Conservation (phyloP, 92 coral and sea anemone genomes). For the Umimayanthus kanabou region DNA sequence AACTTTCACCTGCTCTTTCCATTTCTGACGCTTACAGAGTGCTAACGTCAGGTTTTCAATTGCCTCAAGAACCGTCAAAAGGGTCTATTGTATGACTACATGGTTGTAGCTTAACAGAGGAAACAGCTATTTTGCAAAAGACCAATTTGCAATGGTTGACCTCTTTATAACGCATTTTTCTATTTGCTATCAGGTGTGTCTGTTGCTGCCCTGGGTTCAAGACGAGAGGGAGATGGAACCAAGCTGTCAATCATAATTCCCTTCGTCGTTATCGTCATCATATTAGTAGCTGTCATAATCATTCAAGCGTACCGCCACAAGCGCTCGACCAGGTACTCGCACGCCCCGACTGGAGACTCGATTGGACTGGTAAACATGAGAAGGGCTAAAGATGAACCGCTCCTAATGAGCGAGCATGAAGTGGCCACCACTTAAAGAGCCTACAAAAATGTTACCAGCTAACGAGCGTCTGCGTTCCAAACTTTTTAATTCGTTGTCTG, state of each 20-base stretch:
- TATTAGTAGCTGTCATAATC: neutral
- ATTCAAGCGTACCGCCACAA: neutral
- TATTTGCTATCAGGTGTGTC: neutral
- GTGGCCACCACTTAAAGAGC: neutral
- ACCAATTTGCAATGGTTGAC: too few species aligned
- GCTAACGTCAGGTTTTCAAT: too few species aligned
- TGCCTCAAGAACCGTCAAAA: too few species aligned
- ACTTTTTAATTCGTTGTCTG: too few species aligned
- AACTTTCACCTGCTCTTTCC: too few species aligned
- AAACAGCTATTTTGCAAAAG: too few species aligned
- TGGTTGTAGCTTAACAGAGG: too few species aligned
- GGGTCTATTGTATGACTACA: too few species aligned
- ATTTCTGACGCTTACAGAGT: too few species aligned
- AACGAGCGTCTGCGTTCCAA: too few species aligned
- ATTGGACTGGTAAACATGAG: neutral
- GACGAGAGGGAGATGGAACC: neutral
- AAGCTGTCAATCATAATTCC: conserved; percentile 10
- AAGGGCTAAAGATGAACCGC: neutral
- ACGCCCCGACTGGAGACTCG: neutral
- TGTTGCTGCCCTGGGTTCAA: neutral
- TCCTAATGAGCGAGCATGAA: neutral
- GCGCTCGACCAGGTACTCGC: neutral
- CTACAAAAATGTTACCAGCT: too few species aligned
- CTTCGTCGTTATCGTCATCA: neutral
- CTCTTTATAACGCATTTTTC: neutral